Conservation (phyloP, 2,888 invertebrate species). For the Amiota minor region DNA sequence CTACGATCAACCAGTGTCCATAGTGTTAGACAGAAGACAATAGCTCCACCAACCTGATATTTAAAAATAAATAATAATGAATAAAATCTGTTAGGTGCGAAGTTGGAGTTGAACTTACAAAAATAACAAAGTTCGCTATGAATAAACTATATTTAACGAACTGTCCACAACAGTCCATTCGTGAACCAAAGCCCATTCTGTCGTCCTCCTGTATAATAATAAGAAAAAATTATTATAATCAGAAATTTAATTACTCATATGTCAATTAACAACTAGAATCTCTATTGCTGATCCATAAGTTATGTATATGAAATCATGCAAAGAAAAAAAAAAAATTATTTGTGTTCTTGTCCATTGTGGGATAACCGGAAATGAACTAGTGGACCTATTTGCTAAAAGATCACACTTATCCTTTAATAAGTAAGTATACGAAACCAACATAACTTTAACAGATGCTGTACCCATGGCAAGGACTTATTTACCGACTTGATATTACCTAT, state of each 20-base stretch:
- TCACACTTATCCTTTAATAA: too few species aligned
- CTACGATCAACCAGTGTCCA: slow-evolving; percentile 90
- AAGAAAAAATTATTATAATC: not conserved
- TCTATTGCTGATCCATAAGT: too few species aligned
- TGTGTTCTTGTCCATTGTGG: not conserved
- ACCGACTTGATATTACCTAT: too few species aligned
- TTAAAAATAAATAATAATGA: not conserved
- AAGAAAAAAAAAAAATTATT: not conserved
- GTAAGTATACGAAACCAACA: too few species aligned
- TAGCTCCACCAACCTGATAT: slow-evolving; percentile 82
- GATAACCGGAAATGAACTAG: too few species aligned
- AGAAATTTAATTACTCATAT: not conserved
- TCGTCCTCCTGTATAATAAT: slow-evolving; percentile 63
- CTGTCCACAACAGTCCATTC: slow-evolving; percentile 91
- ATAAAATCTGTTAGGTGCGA: not conserved
- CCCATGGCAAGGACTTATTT: too few species aligned
- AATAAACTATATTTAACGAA: slow-evolving; percentile 91
- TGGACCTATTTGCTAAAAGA: too few species aligned
- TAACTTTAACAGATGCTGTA: too few species aligned
- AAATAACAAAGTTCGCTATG: slow-evolving; percentile 86
- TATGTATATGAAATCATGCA: not conserved
- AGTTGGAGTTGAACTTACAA: slow-evolving; percentile 79
- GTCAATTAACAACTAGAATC: not conserved
- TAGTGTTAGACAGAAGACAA: slow-evolving; percentile 85
- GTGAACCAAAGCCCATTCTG: slow-evolving; percentile 83